Evolutionary conservation across 2,113 vertebrate species (phyloP).

Genomic region (Pelecanoides urinatrix): DNA sequence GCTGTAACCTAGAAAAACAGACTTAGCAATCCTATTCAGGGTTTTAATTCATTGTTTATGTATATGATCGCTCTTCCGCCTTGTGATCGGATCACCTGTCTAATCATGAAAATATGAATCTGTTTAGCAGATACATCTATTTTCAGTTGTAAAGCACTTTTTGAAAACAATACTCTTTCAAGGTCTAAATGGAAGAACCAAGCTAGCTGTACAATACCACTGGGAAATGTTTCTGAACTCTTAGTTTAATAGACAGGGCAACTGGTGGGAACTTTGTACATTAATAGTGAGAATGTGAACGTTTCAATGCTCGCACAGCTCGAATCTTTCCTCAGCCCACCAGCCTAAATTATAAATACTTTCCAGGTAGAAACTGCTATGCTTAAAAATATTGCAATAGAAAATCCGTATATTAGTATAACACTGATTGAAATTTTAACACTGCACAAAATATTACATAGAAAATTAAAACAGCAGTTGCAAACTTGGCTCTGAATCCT

Average conservation of each 20-base stretch:
- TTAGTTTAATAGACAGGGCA: neutral
- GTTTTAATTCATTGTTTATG: slow-evolving; percentile 35
- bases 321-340: neutral
- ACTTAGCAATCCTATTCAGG: neutral
- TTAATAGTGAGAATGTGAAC: neutral
- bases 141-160: neutral
- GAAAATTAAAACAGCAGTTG: neutral
- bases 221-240: slow-evolving; percentile 2
- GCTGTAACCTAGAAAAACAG: slow-evolving; percentile 18
- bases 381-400: neutral
- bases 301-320: neutral
- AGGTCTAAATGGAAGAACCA: neutral
- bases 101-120: slow-evolving; percentile 32
- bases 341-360: neutral
- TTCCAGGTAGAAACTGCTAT: neutral
- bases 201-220: neutral
- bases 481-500: neutral
- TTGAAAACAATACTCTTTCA: slow-evolving; percentile 8
- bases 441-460: neutral
- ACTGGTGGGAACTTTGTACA: neutral
- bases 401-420: neutral
- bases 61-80: neutral
- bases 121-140: slow-evolving; percentile 47
- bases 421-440: neutral
- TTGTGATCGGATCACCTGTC: slow-evolving; percentile 17